Evolutionary conservation across 2,888 invertebrate species (phyloP).

Genomic region (Strigamia maritima): DNA sequence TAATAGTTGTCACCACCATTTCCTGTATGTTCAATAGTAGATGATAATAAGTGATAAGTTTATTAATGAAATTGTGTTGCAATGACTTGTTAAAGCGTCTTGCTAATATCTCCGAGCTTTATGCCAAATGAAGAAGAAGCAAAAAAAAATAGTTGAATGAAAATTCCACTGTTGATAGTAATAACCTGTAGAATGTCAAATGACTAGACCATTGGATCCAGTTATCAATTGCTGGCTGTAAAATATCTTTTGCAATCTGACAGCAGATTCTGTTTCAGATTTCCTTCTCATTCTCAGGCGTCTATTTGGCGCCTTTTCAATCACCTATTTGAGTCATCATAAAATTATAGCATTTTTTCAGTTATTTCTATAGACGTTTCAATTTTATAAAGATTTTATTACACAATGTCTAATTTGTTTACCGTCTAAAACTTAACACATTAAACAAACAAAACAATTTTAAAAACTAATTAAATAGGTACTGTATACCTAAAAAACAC

Average conservation of each 20-base stretch:
- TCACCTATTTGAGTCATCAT: slow-evolving; percentile 21
- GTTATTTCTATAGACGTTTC: background rate
- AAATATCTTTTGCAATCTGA: slow-evolving; percentile 34
- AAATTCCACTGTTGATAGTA: slow-evolving; percentile 29
- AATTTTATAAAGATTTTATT: too few species aligned
- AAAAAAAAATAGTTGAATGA: slow-evolving; percentile 1
- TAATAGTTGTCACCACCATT: slow-evolving; percentile 31
- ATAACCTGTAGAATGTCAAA: slow-evolving; percentile 15
- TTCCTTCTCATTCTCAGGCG: slow-evolving; percentile 28
- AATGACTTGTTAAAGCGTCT: slow-evolving; percentile 12
- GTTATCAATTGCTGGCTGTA: slow-evolving; percentile 26
- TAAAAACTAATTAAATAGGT: too few species aligned
- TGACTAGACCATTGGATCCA: background rate
- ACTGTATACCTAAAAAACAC: too few species aligned
- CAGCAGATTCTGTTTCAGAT: slow-evolving; percentile 32
- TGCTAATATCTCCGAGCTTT: background rate
- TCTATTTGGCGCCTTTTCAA: slow-evolving; percentile 6
- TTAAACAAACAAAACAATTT: too few species aligned
- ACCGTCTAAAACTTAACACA: too few species aligned
- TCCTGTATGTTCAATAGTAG: slow-evolving; percentile 17
- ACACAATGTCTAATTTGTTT: too few species aligned
- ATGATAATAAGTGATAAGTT: slow-evolving; percentile 21
- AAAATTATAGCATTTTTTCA: background rate
- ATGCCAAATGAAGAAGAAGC: background rate
- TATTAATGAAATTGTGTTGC: slow-evolving; percentile 30